phyloP scores from a whole-genome alignment of 1,140 invertebrate species.

The Atta cephalotes region DNA sequence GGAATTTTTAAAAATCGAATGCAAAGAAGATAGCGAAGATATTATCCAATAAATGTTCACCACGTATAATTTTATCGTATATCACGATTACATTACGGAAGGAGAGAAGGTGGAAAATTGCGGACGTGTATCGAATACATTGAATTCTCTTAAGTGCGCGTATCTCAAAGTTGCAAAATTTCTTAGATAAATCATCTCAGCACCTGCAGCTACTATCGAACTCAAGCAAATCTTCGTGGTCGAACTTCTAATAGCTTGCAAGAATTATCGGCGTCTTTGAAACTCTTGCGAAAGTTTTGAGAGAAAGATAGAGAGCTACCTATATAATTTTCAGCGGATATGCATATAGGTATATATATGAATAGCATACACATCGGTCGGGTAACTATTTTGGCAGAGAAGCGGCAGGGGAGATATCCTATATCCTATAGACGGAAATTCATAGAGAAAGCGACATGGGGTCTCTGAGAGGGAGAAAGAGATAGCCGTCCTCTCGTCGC shows the following conservation, averaged over 20 bases:
- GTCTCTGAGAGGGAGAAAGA: neutral
- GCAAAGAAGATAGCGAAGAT: neutral
- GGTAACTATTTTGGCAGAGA: conserved; percentile 38
- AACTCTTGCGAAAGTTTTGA: conserved; percentile 34
- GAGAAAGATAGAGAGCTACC: neutral
- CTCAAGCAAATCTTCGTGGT: conserved; percentile 48
- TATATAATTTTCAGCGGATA: conserved; percentile 32
- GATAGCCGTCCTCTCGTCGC: conserved; percentile 46
- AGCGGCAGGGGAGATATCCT: neutral
- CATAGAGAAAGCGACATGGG: neutral
- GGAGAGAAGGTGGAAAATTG: neutral
- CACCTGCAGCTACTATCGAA: conserved; percentile 48
- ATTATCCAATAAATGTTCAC: neutral
- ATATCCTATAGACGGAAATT: conserved; percentile 13
- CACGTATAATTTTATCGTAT: conserved; percentile 12
- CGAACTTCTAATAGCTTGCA: conserved; percentile 67
- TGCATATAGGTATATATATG: conserved; percentile 4
- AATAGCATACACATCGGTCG: neutral
- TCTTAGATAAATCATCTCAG: conserved; percentile 54
- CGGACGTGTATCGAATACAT: conserved; percentile 15
- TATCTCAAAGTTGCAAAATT: conserved; percentile 50
- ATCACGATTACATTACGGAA: neutral
- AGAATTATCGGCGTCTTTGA: conserved; percentile 69
- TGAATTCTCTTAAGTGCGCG: conserved; percentile 29
- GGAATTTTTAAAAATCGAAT: neutral